Evolutionary conservation across 1,140 invertebrate species (phyloP).

Genomic region (Diachasma alloeum): DNA sequence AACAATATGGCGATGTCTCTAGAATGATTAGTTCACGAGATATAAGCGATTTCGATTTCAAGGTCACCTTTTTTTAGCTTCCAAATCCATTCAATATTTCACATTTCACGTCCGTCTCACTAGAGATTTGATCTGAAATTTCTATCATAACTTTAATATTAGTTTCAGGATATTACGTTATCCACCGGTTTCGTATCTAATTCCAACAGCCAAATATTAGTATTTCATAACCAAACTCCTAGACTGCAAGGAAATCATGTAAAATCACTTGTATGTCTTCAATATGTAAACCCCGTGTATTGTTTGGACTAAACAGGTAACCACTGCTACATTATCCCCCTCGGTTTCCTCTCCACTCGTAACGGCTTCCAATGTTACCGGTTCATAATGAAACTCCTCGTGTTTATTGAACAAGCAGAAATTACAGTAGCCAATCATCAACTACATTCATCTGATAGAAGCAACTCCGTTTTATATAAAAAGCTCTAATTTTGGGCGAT

Average conservation of each 20-base stretch:
- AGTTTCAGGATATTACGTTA: not conserved
- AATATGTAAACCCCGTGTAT: not conserved
- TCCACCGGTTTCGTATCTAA: not conserved
- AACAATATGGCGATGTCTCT: not conserved
- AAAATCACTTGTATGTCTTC: slow-evolving; percentile 1
- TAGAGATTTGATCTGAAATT: not conserved
- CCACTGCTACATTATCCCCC: not conserved
- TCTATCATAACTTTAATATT: not conserved
- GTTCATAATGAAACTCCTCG: not conserved
- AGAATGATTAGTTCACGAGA: too few relatives aligned
- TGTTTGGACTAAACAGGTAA: not conserved
- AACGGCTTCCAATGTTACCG: not conserved
- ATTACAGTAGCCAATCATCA: not conserved
- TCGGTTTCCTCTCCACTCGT: not conserved
- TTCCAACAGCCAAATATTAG: not conserved
- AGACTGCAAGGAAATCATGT: not conserved
- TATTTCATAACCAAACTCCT: not conserved
- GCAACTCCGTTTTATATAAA: too few relatives aligned
- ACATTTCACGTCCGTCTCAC: not conserved
- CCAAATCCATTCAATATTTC: too few relatives aligned
- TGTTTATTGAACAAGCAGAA: not conserved
- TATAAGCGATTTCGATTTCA: not conserved
- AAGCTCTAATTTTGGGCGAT: too few relatives aligned
- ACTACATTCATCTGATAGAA: not conserved
- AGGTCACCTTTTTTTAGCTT: not conserved